Percentiles rank a stretch among this genome's conserved stretches.
phyloP scores from a whole-genome alignment of 2,888 invertebrate genomes.

The Ectobius pallidus region DNA sequence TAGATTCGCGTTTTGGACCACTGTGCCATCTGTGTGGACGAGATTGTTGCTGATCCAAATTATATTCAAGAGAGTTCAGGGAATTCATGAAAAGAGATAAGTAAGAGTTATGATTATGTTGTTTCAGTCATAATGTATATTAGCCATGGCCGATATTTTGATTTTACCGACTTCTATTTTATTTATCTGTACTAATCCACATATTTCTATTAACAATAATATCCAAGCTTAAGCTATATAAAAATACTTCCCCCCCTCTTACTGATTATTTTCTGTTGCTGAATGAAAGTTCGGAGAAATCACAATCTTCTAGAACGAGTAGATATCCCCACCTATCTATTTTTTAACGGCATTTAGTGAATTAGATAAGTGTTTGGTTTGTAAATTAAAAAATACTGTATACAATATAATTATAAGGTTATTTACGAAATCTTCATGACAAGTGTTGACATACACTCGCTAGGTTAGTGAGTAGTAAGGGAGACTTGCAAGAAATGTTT shows the following conservation, averaged over 20 bases:
- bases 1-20: no score
- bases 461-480: no score
- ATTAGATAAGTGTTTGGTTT: no score
- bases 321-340: no score
- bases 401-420: no score
- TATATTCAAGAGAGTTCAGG: neutral
- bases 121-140: neutral
- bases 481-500: no score
- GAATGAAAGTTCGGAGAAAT: neutral
- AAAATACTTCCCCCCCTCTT: neutral
- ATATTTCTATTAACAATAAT: neutral
- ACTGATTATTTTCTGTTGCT: neutral
- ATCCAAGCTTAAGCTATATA: neutral
- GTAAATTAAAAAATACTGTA: no score
- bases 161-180: neutral
- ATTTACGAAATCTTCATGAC: no score
- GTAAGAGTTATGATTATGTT: neutral
- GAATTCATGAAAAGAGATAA: constrained; percentile 3
- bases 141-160: neutral
- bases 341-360: no score
- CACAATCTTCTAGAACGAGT: no score
- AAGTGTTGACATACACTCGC: no score
- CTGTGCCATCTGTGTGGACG: neutral
- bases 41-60: neutral
- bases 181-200: neutral